A percentile compares a stretch with the other conserved stretches of the same genome.
These are phyloP conservation scores for Polietes domitor DNA, from an alignment of 2,888 invertebrate genomes.

Conservation along the genomic window DNA sequence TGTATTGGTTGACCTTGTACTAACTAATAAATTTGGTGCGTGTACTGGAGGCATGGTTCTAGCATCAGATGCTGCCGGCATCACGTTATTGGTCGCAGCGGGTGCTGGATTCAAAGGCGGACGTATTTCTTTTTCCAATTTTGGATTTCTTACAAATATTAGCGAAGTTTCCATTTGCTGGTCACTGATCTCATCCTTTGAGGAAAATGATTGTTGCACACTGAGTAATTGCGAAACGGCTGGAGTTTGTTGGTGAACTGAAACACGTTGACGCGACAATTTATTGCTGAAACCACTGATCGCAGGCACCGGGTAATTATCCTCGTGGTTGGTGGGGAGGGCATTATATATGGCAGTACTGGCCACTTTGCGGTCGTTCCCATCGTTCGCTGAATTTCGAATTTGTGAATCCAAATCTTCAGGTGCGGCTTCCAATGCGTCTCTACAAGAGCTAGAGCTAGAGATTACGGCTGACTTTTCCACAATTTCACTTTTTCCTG, in stretches of 20 bases:
- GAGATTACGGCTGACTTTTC: neutral
- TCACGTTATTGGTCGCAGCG: neutral
- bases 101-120: conserved; percentile 57
- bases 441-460: conserved; percentile 38
- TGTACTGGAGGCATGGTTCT: conserved; percentile 67
- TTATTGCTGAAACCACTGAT: conserved; percentile 73
- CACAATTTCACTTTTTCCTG: conserved; percentile 5
- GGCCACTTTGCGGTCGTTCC: conserved; percentile 63
- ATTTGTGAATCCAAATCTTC: neutral
- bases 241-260: conserved; percentile 75
- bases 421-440: conserved; percentile 19
- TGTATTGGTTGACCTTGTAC: conserved; percentile 71
- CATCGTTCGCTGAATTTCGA: conserved; percentile 9
- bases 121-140: conserved; percentile 64
- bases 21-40: conserved; percentile 52
- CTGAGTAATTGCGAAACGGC: conserved; percentile 64
- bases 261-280: conserved; percentile 77
- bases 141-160: conserved; percentile 72
- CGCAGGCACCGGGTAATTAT: conserved; percentile 20
- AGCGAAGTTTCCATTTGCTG: conserved; percentile 79
- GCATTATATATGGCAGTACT: conserved; percentile 67
- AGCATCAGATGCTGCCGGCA: conserved; percentile 54
- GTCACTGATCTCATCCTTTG: conserved; percentile 72
- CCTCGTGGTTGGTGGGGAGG: conserved; percentile 63
- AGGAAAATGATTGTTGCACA: conserved; percentile 72